Percentiles rank a stretch among this genome's conserved stretches.
Conservation (phyloP, 2,888 invertebrate genomes). For the Didymodactylos carnosus region DNA sequence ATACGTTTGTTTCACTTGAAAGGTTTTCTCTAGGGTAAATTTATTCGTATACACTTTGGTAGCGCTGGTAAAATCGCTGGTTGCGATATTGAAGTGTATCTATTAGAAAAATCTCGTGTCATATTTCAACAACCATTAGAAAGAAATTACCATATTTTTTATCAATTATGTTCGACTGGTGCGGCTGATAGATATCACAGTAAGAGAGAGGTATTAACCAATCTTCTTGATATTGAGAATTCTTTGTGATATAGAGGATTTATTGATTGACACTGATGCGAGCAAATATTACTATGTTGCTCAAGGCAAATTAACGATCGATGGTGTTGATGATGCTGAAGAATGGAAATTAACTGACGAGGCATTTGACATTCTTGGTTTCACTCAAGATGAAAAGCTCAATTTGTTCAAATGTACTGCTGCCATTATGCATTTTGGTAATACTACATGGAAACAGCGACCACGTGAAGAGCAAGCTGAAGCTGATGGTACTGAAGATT, state of each 20-base stretch:
- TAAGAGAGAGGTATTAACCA: background rate
- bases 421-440: slow-evolving; percentile 98
- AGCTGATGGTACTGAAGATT: slow-evolving; percentile 62
- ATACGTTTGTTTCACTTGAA: too few species aligned
- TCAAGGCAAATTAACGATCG: slow-evolving; percentile 82
- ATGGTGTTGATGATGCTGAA: slow-evolving; percentile 80
- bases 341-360: slow-evolving; percentile 50
- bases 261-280: slow-evolving; percentile 61
- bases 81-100: too few species aligned
- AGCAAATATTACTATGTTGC: slow-evolving; percentile 61
- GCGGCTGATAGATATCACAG: too few species aligned
- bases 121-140: too few species aligned
- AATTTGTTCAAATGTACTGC: slow-evolving; percentile 92
- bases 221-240: background rate
- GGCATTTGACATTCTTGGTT: slow-evolving; percentile 97
- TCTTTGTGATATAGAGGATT: slow-evolving; percentile 43
- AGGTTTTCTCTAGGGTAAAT: background rate
- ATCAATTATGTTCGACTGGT: too few species aligned
- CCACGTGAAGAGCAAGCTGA: slow-evolving; percentile 99
- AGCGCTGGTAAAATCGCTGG: too few species aligned
- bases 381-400: slow-evolving; percentile 73
- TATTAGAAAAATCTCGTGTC: too few species aligned
- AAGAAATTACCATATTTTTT: too few species aligned
- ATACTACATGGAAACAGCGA: slow-evolving; percentile 99
- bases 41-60: too few species aligned